These are phyloP conservation scores for Turdus rufiventris DNA, from an alignment of 2,113 vertebrate species.

Conservation along the genomic window DNA sequence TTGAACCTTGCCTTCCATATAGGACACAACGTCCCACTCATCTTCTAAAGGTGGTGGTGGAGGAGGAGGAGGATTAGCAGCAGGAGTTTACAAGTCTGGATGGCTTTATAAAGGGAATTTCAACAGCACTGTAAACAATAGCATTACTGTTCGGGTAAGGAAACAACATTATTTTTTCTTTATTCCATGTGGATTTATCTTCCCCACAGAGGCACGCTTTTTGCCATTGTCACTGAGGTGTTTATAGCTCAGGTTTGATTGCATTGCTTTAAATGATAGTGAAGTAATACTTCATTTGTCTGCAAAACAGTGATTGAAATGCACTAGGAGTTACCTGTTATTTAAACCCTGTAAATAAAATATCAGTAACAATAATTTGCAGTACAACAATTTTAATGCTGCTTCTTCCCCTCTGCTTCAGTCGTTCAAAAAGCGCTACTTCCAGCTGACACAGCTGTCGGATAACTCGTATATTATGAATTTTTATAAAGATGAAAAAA, in stretches of 20 bases:
- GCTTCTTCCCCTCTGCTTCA: slow-evolving; percentile 51
- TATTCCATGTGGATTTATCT: background rate
- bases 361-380: background rate
- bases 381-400: background rate
- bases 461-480: slow-evolving; percentile 99
- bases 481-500: slow-evolving; percentile 99
- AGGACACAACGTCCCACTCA: slow-evolving; percentile 96
- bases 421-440: slow-evolving; percentile 98
- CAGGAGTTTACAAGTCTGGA: slow-evolving; percentile 92
- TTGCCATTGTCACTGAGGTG: background rate
- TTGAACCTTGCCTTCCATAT: slow-evolving; percentile 37
- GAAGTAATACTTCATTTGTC: background rate
- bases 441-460: slow-evolving; percentile 94
- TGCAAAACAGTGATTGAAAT: background rate
- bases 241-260: background rate
- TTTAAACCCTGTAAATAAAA: background rate
- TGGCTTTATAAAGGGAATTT: slow-evolving; percentile 99
- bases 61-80: slow-evolving; percentile 75
- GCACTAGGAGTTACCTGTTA: background rate
- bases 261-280: background rate
- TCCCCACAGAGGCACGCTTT: background rate
- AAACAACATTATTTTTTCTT: background rate
- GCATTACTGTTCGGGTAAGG: slow-evolving; percentile 95
- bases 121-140: slow-evolving; percentile 97
- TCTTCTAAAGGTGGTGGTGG: slow-evolving; percentile 92